A percentile compares a stretch with the other conserved stretches of the same genome.
These are phyloP conservation scores for Excalfactoria chinensis DNA, from an alignment of 2,113 vertebrate genomes.

Conservation along the genomic window DNA sequence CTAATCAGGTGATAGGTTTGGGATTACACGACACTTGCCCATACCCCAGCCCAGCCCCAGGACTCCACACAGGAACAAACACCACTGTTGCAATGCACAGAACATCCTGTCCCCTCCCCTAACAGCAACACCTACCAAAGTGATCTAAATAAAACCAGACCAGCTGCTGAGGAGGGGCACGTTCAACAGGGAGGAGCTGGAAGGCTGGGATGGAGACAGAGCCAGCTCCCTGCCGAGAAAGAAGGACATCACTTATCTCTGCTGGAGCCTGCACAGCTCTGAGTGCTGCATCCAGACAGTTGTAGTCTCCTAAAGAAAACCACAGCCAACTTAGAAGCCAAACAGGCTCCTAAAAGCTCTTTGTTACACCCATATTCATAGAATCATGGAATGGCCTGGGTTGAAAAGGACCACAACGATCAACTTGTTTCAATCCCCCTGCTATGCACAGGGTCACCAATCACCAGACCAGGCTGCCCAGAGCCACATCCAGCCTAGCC, in stretches of 20 bases:
- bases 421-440: too few relatives aligned
- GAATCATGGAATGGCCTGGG: too few relatives aligned
- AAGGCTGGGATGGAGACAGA: slow-evolving; percentile 42
- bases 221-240: slow-evolving; percentile 36
- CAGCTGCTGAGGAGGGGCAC: slow-evolving; percentile 71
- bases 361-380: not conserved
- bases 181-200: slow-evolving; percentile 65
- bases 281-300: not conserved
- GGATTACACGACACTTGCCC: slow-evolving; percentile 63
- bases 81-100: slow-evolving; percentile 51
- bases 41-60: slow-evolving; percentile 56
- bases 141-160: slow-evolving; percentile 69
- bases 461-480: too few relatives aligned
- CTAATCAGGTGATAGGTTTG: slow-evolving; percentile 30
- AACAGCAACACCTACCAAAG: slow-evolving; percentile 46
- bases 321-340: not conserved
- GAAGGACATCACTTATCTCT: slow-evolving; percentile 58
- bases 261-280: slow-evolving; percentile 48
- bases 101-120: slow-evolving; percentile 62
- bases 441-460: too few relatives aligned
- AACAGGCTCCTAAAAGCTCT: slow-evolving; percentile 47
- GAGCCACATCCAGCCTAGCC: too few relatives aligned
- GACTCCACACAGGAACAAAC: slow-evolving; percentile 61
- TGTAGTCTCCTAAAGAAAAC: slow-evolving; percentile 19
- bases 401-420: too few relatives aligned